Conservation (phyloP, 30 jellyfish, hydroid and myxozoan species). For the Chironex yamaguchii region DNA sequence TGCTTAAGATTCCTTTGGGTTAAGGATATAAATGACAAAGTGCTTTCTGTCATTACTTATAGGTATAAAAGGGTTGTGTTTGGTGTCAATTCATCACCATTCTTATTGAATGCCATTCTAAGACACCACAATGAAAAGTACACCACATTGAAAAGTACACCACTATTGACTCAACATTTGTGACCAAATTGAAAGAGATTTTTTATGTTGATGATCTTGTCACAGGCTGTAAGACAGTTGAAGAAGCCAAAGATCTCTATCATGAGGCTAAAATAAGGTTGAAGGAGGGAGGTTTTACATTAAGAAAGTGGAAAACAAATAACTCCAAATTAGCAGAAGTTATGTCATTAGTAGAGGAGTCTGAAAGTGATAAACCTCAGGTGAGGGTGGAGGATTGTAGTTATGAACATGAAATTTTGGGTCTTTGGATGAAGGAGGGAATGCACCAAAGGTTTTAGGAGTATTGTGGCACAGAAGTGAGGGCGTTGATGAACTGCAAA, state of each 20-base stretch:
- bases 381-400: neutral
- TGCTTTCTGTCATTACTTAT: constrained; percentile 11
- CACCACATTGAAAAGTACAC: no score
- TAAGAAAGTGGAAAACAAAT: constrained; percentile 2
- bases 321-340: neutral
- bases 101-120: neutral
- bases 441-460: constrained; percentile 17
- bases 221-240: neutral
- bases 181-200: neutral
- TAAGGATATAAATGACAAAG: constrained; percentile 7
- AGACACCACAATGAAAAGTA: constrained; percentile 2
- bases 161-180: neutral
- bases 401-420: neutral
- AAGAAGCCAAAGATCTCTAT: constrained; percentile 18
- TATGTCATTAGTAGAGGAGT: neutral
- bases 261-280: constrained; percentile 8
- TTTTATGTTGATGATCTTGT: constrained; percentile 40
- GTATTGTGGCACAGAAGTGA: constrained; percentile 1
- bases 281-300: neutral
- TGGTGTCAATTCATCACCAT: constrained; percentile 9
- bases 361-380: no score
- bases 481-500: constrained; percentile 13
- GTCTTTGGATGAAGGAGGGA: neutral
- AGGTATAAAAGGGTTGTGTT: constrained; percentile 19
- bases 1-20: constrained; percentile 10